Evolutionary conservation across 1,140 invertebrate genomes (phyloP), one percentile per base, ranked within the genome.

Genomic region (Tetranychus cinnabarinus): DNA sequence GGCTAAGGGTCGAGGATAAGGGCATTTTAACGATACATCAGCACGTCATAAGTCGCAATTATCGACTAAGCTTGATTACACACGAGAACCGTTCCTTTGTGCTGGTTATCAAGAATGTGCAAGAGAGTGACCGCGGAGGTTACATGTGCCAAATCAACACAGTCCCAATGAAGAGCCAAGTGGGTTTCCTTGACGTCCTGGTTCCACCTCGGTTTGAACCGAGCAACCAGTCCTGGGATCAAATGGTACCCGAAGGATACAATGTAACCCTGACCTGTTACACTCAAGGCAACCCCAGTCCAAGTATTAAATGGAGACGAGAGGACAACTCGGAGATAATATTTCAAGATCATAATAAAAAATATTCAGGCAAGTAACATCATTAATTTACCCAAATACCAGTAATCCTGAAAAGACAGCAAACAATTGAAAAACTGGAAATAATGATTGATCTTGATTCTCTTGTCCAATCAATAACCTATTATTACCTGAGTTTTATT

Each of bases 1-100:
- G 88, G 86, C 88, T 92, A 81, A 82, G 90, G 70, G 89, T 88
- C 71, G 88, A 93, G 70, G 88, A 89, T 71, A 88, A 86, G 45
- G 85, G 88, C 39, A 90, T 91, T 67, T 75, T 92, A 67, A 88
- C 88, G 23, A 86, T 92, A 33, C 86, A 90, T 71, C 82, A 76
- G 70, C 85, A 89, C 73, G 86, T 91, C 67, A 90, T 90, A 67
- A 90, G 87, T 33, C 77, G 86, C 62, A 91, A 92, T 76, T 85
- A 86, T 34, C 79, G 89, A 64, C 88, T 93, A 68, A 83, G 83
- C 65, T 81, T 89, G 59, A 85, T 83, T 33, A 84, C 88, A 71
- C 86, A 82, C 65, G 85, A 88, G 67, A 82, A 86, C 68, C 15
- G 31, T 23, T 37, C 37, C 34, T 63, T 55, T 45, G 86, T 83